Evolutionary conservation across 2,888 invertebrate genomes (phyloP).

Genomic region (Eulithis prunata): DNA sequence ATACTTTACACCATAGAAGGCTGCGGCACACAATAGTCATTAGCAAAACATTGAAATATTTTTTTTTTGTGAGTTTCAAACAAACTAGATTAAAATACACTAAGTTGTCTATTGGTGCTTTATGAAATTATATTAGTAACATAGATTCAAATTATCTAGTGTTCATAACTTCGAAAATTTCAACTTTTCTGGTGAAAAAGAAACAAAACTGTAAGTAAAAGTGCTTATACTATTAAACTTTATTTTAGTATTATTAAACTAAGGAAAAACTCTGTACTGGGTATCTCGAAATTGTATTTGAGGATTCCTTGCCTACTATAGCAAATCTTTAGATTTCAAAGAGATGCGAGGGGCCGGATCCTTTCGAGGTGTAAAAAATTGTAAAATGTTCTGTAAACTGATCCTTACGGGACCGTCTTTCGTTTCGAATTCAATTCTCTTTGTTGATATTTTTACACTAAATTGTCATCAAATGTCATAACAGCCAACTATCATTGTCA

Average conservation of each 20-base stretch:
- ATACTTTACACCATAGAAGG: conserved; percentile 43
- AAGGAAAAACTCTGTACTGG: too few species aligned
- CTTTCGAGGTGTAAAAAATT: too few species aligned
- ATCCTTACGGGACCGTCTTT: too few species aligned
- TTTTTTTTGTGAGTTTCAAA: neutral
- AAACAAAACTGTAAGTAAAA: conserved; percentile 4
- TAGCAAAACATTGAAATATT: neutral
- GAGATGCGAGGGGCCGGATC: too few species aligned
- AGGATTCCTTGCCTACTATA: too few species aligned
- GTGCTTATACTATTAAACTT: too few species aligned
- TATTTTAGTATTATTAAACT: too few species aligned
- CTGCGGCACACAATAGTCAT: conserved; percentile 25
- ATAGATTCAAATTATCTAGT: neutral
- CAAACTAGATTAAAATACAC: neutral
- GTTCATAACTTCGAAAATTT: neutral
- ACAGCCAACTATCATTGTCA: conserved; percentile 18
- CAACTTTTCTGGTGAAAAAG: neutral
- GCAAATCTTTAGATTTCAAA: too few species aligned
- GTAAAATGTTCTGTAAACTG: too few species aligned
- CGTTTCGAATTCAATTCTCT: neutral
- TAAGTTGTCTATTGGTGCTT: too few species aligned
- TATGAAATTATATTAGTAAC: too few species aligned
- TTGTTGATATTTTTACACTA: neutral
- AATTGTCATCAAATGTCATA: conserved; percentile 7
- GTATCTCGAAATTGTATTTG: too few species aligned